Base-by-base conservation (phyloP, 2,888 invertebrate genomes). In the Netelia virgata region DNA sequence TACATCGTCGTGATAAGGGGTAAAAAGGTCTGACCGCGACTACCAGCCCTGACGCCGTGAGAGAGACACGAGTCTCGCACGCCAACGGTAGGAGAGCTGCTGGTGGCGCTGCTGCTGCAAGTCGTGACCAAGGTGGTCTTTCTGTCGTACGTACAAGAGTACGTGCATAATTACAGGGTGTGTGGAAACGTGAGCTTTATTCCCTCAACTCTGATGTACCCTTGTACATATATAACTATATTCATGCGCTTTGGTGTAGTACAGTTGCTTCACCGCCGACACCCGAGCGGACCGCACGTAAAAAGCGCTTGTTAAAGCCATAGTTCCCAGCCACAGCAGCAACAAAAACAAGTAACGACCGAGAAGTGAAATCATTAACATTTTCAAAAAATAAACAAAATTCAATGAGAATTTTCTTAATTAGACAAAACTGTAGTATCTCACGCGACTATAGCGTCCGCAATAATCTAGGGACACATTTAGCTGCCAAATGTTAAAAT, bases 121-220 rank as follows among this genome's bases (percentile, higher is more conserved):
- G 23, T 66, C 69, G 70, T 57, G 75, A 79, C 79, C 53, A 76
- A 72, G 79, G 70, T 79, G 75, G 43, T 66, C 75, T 66, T 80
- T 76, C 61, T 69, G 41, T 16, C 18, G 66, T 73, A 50, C 73
- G 55, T 83, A 79, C 78, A 57, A 47, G 14, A 47, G 47, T 74
- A 20, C 70, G 61, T 64, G 79, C 75, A 83, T 83, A 83, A 79
- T 83, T 83, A 83, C 83, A 72, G 79, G 70, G 64, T 63, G n/a
- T 75, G 41, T 47, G 57, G 69, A 11, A 63, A 61, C 53, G 64
- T 69, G 66, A 76, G 70, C 79, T 64, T 75, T 76, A 79, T 83
- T 80, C 72, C 75, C 36, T 50, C 50, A 64, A 61, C 74, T 74
- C 41, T 50, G 61, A 50, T 70, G 14, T 61, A 9, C 16, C n/a